Percentiles rank a stretch among this genome's conserved stretches.
Conservation (phyloP, 2,888 invertebrate genomes). For the Drosophila anomelani region DNA sequence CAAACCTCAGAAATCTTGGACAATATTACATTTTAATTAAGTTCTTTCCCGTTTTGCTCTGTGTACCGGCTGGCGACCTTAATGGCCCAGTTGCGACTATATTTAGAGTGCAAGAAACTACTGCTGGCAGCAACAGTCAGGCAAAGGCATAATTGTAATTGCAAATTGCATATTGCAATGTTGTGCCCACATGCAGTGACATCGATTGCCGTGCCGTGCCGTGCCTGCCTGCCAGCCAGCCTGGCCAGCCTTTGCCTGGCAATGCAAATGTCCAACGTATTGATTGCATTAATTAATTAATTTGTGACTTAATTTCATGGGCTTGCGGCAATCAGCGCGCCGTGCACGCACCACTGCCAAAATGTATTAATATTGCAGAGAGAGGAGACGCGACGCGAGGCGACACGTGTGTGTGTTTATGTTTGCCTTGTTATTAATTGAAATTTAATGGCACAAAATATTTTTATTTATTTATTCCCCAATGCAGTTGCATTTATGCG, state of each 20-base stretch:
- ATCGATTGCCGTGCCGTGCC: slow-evolving; percentile 27
- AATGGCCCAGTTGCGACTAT: slow-evolving; percentile 46
- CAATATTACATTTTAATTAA: fast-evolving
- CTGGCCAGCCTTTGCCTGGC: slow-evolving; percentile 13
- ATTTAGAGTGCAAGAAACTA: slow-evolving; percentile 72
- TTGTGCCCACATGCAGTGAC: slow-evolving; percentile 50
- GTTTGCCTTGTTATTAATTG: slow-evolving; percentile 83
- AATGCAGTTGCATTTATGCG: slow-evolving; percentile 77
- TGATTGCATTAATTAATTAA: slow-evolving; percentile 82
- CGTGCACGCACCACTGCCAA: slow-evolving; percentile 76
- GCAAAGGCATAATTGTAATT: slow-evolving; percentile 70
- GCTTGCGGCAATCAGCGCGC: slow-evolving; percentile 77
- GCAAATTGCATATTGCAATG: slow-evolving; percentile 69
- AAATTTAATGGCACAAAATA: slow-evolving; percentile 83
- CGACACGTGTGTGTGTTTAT: slow-evolving; percentile 42
- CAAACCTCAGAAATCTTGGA: background rate
- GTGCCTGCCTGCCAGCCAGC: slow-evolving; percentile 5
- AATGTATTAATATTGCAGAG: slow-evolving; percentile 75
- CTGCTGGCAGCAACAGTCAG: slow-evolving; percentile 41
- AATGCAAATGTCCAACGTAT: slow-evolving; percentile 79
- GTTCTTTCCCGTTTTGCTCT: background rate
- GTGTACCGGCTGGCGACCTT: slow-evolving; percentile 43
- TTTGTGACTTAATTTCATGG: slow-evolving; percentile 81
- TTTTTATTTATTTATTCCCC: slow-evolving; percentile 80
- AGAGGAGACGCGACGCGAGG: slow-evolving; percentile 42